Percentiles rank a stretch among this genome's conserved stretches.
phyloP scores from a whole-genome alignment of 2,797 vertebrate species.

The Clarias laeviceps region DNA sequence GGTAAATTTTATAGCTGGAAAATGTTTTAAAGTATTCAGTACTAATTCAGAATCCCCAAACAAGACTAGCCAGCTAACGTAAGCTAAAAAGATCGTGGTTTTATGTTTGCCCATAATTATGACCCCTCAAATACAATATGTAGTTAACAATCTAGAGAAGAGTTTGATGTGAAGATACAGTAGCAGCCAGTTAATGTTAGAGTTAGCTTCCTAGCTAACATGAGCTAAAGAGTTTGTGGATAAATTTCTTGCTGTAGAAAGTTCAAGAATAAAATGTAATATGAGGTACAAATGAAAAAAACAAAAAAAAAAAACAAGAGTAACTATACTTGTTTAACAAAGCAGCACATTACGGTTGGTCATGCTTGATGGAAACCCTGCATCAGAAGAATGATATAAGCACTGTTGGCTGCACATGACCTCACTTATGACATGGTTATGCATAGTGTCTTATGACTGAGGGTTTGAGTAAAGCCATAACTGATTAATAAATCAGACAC shows the following conservation, averaged over 20 bases:
- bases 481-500: background rate
- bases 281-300: background rate
- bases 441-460: background rate
- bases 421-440: background rate
- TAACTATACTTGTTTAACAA: background rate
- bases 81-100: background rate
- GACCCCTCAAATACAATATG: background rate
- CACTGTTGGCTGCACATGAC: background rate
- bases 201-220: background rate
- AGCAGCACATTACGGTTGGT: background rate
- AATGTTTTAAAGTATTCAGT: too few relatives aligned
- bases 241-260: background rate
- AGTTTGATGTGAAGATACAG: background rate
- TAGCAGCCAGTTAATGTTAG: background rate
- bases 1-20: too few relatives aligned
- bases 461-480: background rate
- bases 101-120: background rate
- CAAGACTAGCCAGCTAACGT: background rate
- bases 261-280: background rate
- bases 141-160: background rate
- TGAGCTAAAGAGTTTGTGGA: background rate
- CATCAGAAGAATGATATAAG: background rate
- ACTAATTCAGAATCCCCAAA: background rate
- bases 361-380: background rate
- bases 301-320: background rate